Evolutionary conservation across 35 echinoderm and acorn worm genomes (phyloP), one percentile per base, ranked within the genome.

Genomic region (Anneissia japonica): DNA sequence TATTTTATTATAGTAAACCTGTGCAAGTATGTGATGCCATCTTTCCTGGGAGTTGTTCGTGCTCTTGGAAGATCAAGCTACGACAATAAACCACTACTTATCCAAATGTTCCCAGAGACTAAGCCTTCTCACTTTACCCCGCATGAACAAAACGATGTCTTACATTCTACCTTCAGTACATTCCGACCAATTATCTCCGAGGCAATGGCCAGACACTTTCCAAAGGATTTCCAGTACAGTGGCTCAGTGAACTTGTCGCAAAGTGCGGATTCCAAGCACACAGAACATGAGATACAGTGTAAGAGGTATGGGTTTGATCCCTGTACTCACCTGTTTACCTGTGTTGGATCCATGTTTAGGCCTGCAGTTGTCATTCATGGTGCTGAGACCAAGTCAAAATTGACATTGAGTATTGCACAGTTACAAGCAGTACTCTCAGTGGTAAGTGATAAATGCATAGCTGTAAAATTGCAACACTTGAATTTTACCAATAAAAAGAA

Each of bases 161-260:
- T 26, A 9, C 77, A 41, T 3, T 45, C 80, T 5, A 90, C 86
- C 11, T 97, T 93, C 81, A 88, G 87, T 45, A 90, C 95, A 73
- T 97, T 97, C 82, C 92, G 95, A 4, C 95, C 92, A 74, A 97
- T 97, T 82, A 87, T 97, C 36, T 97, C 89, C 0, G 88, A 85
- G 0, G 56, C 92, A 31, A 97, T 97, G 91, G 80, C 81, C 3
- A 88, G 85, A 32, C 87, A 92, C 51, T 85, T 96, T 46, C 80
- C 26, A n/a, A 64, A 64, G 26, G 51, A 64, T 64, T 64, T 64
- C 51, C 51, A 64, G 19, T 64, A 64, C 21, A 16, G 6, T 23
- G 51, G 51, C 21, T 64, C 51, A 11, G 51, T 64, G 2, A 26
- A 64, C 19, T 16, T 64, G 51, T 64, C 51, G 26, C 51, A 64